A percentile compares a stretch with the other conserved stretches of the same genome.
Conservation (phyloP, 35 echinoderm and acorn worm genomes). For the Strongylocentrotus purpuratus region DNA sequence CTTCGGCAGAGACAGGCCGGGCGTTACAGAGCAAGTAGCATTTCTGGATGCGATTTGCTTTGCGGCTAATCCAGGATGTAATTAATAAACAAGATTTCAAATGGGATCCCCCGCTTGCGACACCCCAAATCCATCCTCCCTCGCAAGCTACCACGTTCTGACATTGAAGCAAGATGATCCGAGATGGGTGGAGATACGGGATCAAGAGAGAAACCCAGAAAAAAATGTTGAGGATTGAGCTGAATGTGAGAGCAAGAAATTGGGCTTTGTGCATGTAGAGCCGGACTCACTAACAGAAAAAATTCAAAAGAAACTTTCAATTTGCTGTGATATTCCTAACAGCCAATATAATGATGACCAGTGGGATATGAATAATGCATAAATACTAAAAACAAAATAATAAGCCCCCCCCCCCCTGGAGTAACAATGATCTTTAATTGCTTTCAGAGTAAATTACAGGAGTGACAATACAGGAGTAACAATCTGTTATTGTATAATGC, state of each 20-base stretch:
- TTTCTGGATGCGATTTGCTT: not conserved
- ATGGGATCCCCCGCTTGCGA: not conserved
- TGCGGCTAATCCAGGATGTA: conserved; percentile 7
- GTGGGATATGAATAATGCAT: not conserved
- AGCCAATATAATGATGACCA: not conserved
- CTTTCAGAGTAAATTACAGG: too few species aligned
- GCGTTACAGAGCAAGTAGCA: not conserved
- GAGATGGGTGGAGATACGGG: not conserved
- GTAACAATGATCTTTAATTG: too few species aligned
- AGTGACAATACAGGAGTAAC: too few species aligned
- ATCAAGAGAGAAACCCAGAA: not conserved
- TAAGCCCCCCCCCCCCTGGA: not conserved
- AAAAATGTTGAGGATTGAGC: not conserved
- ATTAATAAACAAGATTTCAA: conserved; percentile 14
- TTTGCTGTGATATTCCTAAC: not conserved
- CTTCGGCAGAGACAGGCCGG: not conserved
- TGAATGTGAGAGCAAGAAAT: not conserved
- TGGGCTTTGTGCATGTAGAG: too few species aligned
- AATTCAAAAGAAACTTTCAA: not conserved
- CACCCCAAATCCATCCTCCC: not conserved
- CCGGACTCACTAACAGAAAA: not conserved
- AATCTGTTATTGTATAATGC: too few species aligned
- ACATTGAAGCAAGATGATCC: not conserved
- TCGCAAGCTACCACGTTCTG: not conserved
- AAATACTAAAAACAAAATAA: not conserved